Percentiles rank a stretch among this genome's conserved stretches.
phyloP scores from a whole-genome alignment of 2,113 vertebrate species.

The Solea senegalensis region DNA sequence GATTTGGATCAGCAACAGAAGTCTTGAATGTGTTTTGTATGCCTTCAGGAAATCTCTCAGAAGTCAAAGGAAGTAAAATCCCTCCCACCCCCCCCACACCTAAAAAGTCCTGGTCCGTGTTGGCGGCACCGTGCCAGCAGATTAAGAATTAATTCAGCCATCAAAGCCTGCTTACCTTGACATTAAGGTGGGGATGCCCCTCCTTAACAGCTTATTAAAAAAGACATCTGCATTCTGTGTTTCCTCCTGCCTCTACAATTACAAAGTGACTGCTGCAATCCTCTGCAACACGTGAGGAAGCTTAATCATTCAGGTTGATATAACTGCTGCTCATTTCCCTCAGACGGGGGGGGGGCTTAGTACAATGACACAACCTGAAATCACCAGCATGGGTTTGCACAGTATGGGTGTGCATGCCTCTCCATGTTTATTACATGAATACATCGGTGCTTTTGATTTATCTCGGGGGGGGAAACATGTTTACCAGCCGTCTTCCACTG shows the following conservation, averaged over 20 bases:
- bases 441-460: constrained; percentile 30
- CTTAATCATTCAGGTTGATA: constrained; percentile 45
- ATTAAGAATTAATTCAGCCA: constrained; percentile 71
- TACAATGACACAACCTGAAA: constrained; percentile 29
- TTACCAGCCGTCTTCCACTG: constrained; percentile 10
- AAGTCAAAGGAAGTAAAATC: constrained; percentile 62
- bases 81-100: constrained; percentile 7
- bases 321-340: constrained; percentile 20
- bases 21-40: constrained; percentile 65
- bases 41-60: constrained; percentile 76
- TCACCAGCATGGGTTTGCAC: constrained; percentile 3
- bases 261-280: constrained; percentile 45
- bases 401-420: constrained; percentile 3
- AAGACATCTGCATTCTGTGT: constrained; percentile 57
- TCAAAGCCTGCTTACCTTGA: constrained; percentile 71
- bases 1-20: constrained; percentile 75
- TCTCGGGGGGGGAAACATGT: constrained; percentile 30
- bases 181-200: constrained; percentile 59
- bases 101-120: constrained; percentile 30
- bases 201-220: constrained; percentile 45
- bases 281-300: constrained; percentile 28
- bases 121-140: constrained; percentile 56
- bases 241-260: constrained; percentile 38
- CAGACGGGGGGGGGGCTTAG: not conserved
- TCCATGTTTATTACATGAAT: constrained; percentile 25